phyloP scores from a whole-genome alignment of 2,888 invertebrate species.

The Pseudoips prasinana region DNA sequence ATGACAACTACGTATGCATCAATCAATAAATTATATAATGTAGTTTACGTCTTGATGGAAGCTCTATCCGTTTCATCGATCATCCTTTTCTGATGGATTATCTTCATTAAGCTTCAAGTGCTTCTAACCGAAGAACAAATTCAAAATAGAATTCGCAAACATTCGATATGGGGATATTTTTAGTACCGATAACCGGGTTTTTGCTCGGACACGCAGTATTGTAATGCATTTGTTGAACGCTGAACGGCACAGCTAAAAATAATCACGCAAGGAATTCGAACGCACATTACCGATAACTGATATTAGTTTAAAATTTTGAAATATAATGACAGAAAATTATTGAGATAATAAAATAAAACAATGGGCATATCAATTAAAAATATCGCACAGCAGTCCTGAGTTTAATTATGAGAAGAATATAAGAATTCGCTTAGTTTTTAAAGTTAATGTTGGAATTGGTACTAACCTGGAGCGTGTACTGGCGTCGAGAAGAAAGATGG shows the following conservation, averaged over 20 bases:
- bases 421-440: constrained; percentile 49
- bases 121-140: constrained; percentile 56
- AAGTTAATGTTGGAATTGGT: constrained; percentile 34
- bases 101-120: constrained; percentile 30
- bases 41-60: constrained; percentile 7
- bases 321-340: constrained; percentile 7
- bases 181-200: constrained; percentile 78
- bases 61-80: constrained; percentile 22
- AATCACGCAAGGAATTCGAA: constrained; percentile 51
- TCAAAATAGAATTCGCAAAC: constrained; percentile 79
- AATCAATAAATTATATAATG: constrained; percentile 23
- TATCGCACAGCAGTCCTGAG: constrained; percentile 51
- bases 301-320: constrained; percentile 29
- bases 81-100: constrained; percentile 29
- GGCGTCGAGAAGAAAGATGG: constrained; percentile 67
- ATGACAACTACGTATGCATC: constrained; percentile 9
- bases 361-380: constrained; percentile 13
- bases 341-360: constrained; percentile 15
- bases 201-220: constrained; percentile 67
- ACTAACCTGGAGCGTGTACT: constrained; percentile 75
- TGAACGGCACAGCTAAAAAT: constrained; percentile 63
- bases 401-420: no score
- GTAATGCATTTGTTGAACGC: constrained; percentile 67
- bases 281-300: constrained; percentile 40
- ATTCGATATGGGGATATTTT: constrained; percentile 79